phyloP scores from a whole-genome alignment of 2,113 vertebrate genomes.

The Takifugu flavidus region DNA sequence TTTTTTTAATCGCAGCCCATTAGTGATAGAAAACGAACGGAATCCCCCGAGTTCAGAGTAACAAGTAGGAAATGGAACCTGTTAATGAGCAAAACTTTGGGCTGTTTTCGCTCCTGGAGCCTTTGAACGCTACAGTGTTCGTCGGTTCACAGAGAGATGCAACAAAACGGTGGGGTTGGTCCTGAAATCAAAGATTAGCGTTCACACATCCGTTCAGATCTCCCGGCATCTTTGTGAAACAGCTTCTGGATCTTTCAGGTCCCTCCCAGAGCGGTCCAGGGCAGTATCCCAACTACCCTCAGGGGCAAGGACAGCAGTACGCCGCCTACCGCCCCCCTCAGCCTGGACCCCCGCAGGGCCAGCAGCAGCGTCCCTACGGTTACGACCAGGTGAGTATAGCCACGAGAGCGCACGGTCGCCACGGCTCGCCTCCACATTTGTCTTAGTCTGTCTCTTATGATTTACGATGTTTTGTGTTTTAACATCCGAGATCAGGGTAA shows the following conservation, averaged over 20 bases:
- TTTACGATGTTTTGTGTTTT: slow-evolving; percentile 26
- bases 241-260: slow-evolving; percentile 65
- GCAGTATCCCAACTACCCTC: slow-evolving; percentile 95
- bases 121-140: not conserved
- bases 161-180: no score
- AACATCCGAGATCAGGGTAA: slow-evolving; percentile 27
- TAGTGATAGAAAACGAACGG: slow-evolving; percentile 32
- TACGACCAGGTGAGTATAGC: slow-evolving; percentile 92
- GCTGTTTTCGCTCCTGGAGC: not conserved
- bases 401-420: slow-evolving; percentile 12
- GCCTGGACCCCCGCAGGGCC: slow-evolving; percentile 91
- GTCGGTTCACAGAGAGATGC: no score
- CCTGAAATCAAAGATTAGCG: not conserved
- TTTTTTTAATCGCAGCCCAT: slow-evolving; percentile 26
- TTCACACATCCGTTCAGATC: not conserved
- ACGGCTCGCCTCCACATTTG: slow-evolving; percentile 12
- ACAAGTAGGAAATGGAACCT: slow-evolving; percentile 8
- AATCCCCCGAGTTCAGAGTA: slow-evolving; percentile 41
- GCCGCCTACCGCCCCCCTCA: slow-evolving; percentile 90
- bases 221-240: not conserved
- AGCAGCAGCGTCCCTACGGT: slow-evolving; percentile 95
- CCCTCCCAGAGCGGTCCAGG: slow-evolving; percentile 88
- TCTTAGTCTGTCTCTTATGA: slow-evolving; percentile 27
- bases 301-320: slow-evolving; percentile 97
- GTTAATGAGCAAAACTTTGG: slow-evolving; percentile 28